Base-by-base conservation (phyloP, 2,113 vertebrate species). In the Numenius arquata region DNA sequence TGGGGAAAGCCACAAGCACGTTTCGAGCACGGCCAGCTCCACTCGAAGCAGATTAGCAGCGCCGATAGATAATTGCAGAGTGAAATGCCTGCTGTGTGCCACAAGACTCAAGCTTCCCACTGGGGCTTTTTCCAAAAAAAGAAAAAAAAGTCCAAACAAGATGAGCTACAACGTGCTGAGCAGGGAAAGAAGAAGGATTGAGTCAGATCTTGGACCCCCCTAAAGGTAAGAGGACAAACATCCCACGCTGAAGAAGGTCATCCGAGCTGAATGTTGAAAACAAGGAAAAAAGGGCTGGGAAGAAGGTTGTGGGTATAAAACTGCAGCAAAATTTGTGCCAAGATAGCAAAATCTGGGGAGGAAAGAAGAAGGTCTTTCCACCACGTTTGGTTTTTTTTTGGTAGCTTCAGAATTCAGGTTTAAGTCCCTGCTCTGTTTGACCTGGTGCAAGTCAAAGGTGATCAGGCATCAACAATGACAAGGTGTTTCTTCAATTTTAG, bases 1-100 rank as follows among this genome's bases (percentile, higher is more conserved):
- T 53, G 50, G 59, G 83, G 70, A 45, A 88, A 94, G 89, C 86
- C 91, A 67, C 95, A 81, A 58, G 78, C 86, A 81, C 40, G 23
- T 80, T 63, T 30, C 30, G 13, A 63, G 82, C 82, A 55, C 0
- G 1, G 72, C 81, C 91, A 47, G 50, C 63, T 67, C 85, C 85
- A n/a, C 91, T 80, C 26, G 5, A 20, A 65, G 86, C 70, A 81
- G 61, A 90, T 94, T 29, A 71, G 65, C 86, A 56, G 73, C 17
- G 0, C 43, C 17, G 5, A 38, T 22, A 50, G 88, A 43, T 50
- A 73, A 95, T 38, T 61, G 82, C 34, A 6, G 68, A 61, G 45
- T 6, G 32, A 65, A 88, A 81, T 13, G 43, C 68, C 58, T 89
- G 73, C 56, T 67, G 11, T 26, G 81, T 47, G 65, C 89, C 78